Percentiles rank a stretch among this genome's conserved stretches.
phyloP scores from a whole-genome alignment of 2,797 vertebrate species.

The Tangara arthus region DNA sequence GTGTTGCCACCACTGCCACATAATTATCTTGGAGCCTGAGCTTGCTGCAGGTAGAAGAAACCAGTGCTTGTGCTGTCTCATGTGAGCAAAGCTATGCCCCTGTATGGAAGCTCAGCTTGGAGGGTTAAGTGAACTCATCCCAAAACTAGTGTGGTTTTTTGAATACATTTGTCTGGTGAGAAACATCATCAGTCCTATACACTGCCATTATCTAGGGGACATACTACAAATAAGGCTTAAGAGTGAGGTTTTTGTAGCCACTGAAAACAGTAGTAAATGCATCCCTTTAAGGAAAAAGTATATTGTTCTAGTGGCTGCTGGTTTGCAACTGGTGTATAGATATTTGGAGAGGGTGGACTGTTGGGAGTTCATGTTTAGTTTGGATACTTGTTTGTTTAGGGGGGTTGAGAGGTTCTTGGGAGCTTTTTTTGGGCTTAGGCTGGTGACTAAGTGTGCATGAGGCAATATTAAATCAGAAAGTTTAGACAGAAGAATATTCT shows the following conservation, averaged over 20 bases:
- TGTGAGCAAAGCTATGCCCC: background rate
- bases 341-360: background rate
- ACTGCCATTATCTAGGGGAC: background rate
- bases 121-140: background rate
- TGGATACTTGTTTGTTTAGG: background rate
- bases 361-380: background rate
- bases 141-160: background rate
- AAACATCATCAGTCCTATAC: background rate
- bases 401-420: background rate
- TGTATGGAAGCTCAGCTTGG: background rate
- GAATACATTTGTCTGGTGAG: background rate
- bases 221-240: background rate
- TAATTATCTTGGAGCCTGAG: background rate
- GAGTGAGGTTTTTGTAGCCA: background rate
- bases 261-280: background rate
- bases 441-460: background rate
- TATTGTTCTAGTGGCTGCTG: background rate
- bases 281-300: background rate
- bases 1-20: background rate
- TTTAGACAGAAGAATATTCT: background rate
- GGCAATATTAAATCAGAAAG: background rate
- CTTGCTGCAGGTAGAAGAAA: background rate
- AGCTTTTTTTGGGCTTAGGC: background rate
- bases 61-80: background rate
- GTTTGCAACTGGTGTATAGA: background rate